phyloP scores from a whole-genome alignment of 2,113 vertebrate species.

The Myotis lucifugus region DNA sequence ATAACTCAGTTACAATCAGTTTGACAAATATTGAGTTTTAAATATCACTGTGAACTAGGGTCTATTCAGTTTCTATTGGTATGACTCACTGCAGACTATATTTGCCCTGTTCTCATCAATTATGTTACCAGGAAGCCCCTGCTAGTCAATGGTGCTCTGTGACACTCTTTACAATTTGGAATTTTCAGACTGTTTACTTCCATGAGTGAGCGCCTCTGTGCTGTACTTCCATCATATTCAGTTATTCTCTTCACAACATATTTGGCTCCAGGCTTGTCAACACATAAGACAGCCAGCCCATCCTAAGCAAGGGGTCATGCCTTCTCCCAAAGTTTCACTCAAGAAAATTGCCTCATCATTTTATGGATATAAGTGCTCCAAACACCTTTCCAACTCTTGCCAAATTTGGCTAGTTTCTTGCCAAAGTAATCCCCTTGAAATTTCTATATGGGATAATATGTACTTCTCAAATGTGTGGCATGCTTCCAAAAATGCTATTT shows the following conservation, averaged over 20 bases:
- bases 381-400: not conserved
- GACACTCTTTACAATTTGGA: not conserved
- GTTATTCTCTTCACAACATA: not conserved
- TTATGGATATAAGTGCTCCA: not conserved
- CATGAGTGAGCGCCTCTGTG: rapidly evolving
- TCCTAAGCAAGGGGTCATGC: not conserved
- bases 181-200: not conserved
- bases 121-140: not conserved
- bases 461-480: not conserved
- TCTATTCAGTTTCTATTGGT: not conserved
- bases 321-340: not conserved
- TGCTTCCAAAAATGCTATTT: slow-evolving; percentile 33
- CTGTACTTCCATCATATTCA: not conserved
- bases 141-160: not conserved
- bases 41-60: not conserved
- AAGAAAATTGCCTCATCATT: not conserved
- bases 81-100: not conserved
- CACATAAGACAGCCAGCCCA: not conserved
- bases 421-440: not conserved
- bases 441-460: not conserved
- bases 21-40: not conserved
- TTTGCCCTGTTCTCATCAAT: not conserved
- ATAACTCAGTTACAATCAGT: not conserved
- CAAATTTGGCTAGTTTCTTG: not conserved
- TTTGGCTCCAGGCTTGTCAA: not conserved